Evolutionary conservation across 2,113 vertebrate species (phyloP).

Genomic region (Heliornis fulica): DNA sequence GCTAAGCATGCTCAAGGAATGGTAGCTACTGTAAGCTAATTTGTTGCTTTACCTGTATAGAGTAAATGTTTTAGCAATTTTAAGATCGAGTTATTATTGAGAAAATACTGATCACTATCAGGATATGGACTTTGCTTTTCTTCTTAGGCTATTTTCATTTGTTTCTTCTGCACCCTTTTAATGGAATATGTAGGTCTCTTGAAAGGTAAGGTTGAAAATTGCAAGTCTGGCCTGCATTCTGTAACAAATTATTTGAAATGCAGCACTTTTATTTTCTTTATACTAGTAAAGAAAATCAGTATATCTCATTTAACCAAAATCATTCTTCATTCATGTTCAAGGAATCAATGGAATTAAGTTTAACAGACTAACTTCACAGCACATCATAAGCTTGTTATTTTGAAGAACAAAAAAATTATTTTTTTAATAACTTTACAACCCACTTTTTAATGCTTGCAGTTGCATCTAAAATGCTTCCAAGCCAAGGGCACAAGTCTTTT

Average conservation of each 20-base stretch:
- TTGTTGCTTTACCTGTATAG: conserved; percentile 6
- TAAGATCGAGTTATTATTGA: conserved; percentile 58
- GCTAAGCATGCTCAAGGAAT: not conserved
- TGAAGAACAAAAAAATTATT: conserved; percentile 42
- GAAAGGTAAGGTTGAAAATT: conserved; percentile 88
- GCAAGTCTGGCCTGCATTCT: conserved; percentile 77
- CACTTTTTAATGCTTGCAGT: conserved; percentile 67
- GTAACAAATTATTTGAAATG: conserved; percentile 73
- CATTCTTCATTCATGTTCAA: conserved; percentile 75
- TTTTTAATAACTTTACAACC: conserved; percentile 12
- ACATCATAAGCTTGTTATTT: conserved; percentile 70
- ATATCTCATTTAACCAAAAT: conserved; percentile 71
- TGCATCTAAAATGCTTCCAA: conserved; percentile 61
- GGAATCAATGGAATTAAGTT: conserved; percentile 63
- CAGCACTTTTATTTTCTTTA: conserved; percentile 64
- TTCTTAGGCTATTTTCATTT: conserved; percentile 85
- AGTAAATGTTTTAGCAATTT: conserved; percentile 44
- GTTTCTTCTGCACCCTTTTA: conserved; percentile 88
- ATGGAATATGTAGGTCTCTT: conserved; percentile 85
- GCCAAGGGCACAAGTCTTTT: conserved; percentile 1
- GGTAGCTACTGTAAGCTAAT: not conserved
- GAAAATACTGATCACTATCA: conserved; percentile 62
- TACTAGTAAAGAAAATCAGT: conserved; percentile 69
- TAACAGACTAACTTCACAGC: conserved; percentile 75
- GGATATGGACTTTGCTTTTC: conserved; percentile 80